phyloP scores from a whole-genome alignment of 2,888 invertebrate species.

The Oscheius myriophilus region DNA sequence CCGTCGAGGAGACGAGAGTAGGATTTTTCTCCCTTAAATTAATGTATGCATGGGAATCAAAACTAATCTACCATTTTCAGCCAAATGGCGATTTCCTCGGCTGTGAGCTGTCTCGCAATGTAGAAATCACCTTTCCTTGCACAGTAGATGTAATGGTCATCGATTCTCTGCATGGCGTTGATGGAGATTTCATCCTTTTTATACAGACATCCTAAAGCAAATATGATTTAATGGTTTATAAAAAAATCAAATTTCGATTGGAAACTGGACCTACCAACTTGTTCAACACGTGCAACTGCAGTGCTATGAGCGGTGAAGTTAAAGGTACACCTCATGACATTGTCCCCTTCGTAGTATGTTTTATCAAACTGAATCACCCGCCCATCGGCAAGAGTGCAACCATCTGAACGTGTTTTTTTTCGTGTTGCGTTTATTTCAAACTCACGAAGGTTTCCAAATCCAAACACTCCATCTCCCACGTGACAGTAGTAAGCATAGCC shows the following conservation, averaged over 20 bases:
- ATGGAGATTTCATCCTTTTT: slow-evolving; percentile 35
- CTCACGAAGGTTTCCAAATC: slow-evolving; percentile 38
- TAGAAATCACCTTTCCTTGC: slow-evolving; percentile 31
- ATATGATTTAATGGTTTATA: not conserved
- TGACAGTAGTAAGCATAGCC: slow-evolving; percentile 35
- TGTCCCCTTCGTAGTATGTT: slow-evolving; percentile 27
- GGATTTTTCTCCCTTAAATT: slow-evolving; percentile 21
- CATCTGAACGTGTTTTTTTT: slow-evolving; percentile 31
- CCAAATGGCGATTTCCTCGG: slow-evolving; percentile 37
- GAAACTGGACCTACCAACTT: slow-evolving; percentile 36
- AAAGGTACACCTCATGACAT: slow-evolving; percentile 34
- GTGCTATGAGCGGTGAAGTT: slow-evolving; percentile 33
- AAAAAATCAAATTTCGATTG: too few relatives aligned
- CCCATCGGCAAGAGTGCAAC: slow-evolving; percentile 32
- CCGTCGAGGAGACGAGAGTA: slow-evolving; percentile 32
- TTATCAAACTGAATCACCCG: slow-evolving; percentile 33
- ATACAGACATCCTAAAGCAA: slow-evolving; percentile 32
- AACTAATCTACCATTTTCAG: slow-evolving; percentile 17
- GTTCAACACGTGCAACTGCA: slow-evolving; percentile 30
- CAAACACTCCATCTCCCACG: slow-evolving; percentile 24
- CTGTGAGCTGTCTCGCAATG: slow-evolving; percentile 34
- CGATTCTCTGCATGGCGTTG: slow-evolving; percentile 42
- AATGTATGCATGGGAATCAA: not conserved
- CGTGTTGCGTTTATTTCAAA: too few relatives aligned
- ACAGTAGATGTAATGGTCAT: slow-evolving; percentile 37